Conservation (phyloP, 2,888 invertebrate species). For the Epirrhoe tristata region DNA sequence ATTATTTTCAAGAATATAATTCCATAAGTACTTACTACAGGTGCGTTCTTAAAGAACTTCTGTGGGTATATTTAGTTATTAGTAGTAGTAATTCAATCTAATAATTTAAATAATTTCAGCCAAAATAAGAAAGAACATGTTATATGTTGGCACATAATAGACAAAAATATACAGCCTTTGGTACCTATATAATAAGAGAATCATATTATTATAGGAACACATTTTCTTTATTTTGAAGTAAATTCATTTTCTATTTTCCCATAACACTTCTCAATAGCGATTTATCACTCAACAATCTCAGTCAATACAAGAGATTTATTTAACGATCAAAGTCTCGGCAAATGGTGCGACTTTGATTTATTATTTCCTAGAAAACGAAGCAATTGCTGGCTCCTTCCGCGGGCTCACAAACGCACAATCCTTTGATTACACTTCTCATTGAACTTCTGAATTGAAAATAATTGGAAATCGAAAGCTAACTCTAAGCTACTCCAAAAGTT, state of each 20-base stretch:
- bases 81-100: too few species aligned
- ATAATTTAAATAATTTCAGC: too few species aligned
- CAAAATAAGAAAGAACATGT: too few species aligned
- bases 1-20: not conserved
- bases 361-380: slow-evolving; percentile 1
- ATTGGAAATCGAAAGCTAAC: not conserved
- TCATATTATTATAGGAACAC: too few species aligned
- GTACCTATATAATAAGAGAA: too few species aligned
- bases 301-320: slow-evolving; percentile 36
- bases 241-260: not conserved
- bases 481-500: too few species aligned
- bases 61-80: too few species aligned
- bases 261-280: not conserved
- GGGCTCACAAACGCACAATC: slow-evolving; percentile 2
- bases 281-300: not conserved
- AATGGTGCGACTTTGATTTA: not conserved
- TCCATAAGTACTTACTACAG: too few species aligned
- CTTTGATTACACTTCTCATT: slow-evolving; percentile 22
- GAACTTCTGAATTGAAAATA: slow-evolving; percentile 14
- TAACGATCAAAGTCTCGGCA: slow-evolving; percentile 2
- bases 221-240: too few species aligned
- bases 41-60: too few species aligned
- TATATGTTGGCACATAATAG: too few species aligned
- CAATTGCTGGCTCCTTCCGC: not conserved
- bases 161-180: too few species aligned